Base-by-base conservation (phyloP, 2,888 invertebrate species). In the Polymixis lichenea region DNA sequence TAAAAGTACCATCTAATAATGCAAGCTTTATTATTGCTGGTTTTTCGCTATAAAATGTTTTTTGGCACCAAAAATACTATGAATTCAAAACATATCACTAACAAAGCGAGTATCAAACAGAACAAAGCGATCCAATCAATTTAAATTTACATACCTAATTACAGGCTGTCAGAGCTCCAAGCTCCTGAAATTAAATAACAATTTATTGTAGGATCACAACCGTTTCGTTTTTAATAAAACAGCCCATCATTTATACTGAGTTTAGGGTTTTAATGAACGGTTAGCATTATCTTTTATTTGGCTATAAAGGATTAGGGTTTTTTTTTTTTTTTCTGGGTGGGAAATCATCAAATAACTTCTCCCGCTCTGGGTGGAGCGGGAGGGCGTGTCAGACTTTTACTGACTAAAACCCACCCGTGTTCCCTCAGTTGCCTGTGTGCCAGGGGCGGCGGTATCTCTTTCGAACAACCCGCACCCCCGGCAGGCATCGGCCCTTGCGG, bases 111-210 rank as follows among this genome's bases (percentile, higher is more conserved):
- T 66, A 38, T 58, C 38, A 38, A 55, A 64, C 46, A 51, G n/a
- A 49, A 73, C 73, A 65, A 66, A 70, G 58, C 69, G 22, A 38
- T 49, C 58, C 64, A 80, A 82, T 87, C 77, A 76, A 86, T 86
- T 80, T 76, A 64, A 82, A 84, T 87, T 82, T 75, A 67, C 74
- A 77, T 78, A 65, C 43, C 62, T 82, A 86, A 87, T 87, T 79
- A 69, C 74, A 38, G 17, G 9, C 64, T 43, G 65, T 15, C 32
- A 64, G 62, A 11, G 32, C 22, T 75, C 25, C 32, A 5, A 76
- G 46, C 17, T 68, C 43, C 60, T 58, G 32, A 75, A 80, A 86
- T 86, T 82, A 87, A 81, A 86, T 68, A 77, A 76, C 72, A 80
- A 80, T 80, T 79, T 86, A 78, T 82, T 77, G 53, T 61, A 58